Evolutionary conservation across 2,797 vertebrate genomes (phyloP).

Genomic region (Peromyscus aztecus): DNA sequence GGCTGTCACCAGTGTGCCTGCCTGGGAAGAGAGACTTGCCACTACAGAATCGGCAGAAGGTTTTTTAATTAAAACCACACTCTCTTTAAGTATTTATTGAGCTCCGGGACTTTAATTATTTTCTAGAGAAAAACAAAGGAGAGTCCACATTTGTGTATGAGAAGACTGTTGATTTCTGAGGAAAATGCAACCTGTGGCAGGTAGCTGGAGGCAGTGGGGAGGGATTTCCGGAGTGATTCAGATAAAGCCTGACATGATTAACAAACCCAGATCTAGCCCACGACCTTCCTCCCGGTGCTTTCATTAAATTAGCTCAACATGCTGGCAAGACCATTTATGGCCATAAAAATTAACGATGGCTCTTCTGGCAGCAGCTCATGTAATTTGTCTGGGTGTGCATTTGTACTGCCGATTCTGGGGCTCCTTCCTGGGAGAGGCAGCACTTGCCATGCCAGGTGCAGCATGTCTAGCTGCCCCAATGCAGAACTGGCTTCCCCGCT

Average conservation of each 20-base stretch:
- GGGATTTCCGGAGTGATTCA: slow-evolving; percentile 78
- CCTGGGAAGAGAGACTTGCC: slow-evolving; percentile 26
- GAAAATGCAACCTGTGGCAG: slow-evolving; percentile 76
- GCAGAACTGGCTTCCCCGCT: background rate
- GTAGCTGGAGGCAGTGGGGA: slow-evolving; percentile 77
- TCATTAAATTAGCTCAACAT: slow-evolving; percentile 76
- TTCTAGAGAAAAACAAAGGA: slow-evolving; percentile 72
- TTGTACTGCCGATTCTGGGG: background rate
- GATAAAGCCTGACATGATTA: slow-evolving; percentile 85
- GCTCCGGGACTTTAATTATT: slow-evolving; percentile 84
- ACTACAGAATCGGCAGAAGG: background rate
- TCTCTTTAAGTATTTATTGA: slow-evolving; percentile 65
- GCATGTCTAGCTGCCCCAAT: background rate
- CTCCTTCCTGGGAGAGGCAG: background rate
- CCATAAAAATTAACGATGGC: slow-evolving; percentile 37
- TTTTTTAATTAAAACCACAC: slow-evolving; percentile 72
- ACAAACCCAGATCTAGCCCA: slow-evolving; percentile 78
- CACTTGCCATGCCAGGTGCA: background rate
- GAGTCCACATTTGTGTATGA: slow-evolving; percentile 75
- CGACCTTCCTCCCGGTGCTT: slow-evolving; percentile 73
- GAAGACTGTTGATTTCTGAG: slow-evolving; percentile 75
- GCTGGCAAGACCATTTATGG: slow-evolving; percentile 75
- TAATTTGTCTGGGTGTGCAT: slow-evolving; percentile 33
- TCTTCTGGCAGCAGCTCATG: slow-evolving; percentile 23
- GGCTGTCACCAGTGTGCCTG: background rate